Evolutionary conservation across 2,797 vertebrate genomes (phyloP).

Genomic region (Schizopygopsis pylzovi): DNA sequence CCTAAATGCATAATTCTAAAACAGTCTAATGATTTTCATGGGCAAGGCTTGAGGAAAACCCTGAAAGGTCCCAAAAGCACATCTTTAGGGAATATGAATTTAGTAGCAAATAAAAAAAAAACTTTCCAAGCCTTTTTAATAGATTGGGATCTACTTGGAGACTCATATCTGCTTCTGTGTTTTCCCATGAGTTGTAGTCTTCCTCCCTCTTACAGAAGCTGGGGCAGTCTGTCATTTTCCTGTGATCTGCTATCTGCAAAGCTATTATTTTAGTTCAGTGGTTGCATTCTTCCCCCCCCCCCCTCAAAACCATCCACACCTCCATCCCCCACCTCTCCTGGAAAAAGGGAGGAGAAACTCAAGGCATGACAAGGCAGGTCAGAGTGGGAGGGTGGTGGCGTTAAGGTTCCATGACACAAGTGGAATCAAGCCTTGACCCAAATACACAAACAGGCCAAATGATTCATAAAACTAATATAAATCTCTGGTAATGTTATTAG

Average conservation of each 20-base stretch:
- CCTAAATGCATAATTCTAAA: slow-evolving; percentile 8
- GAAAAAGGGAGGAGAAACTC: slow-evolving; percentile 21
- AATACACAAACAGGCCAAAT: not conserved
- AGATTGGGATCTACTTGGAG: not conserved
- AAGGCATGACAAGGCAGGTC: slow-evolving; percentile 26
- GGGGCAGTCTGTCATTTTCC: slow-evolving; percentile 26
- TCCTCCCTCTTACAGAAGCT: slow-evolving; percentile 34
- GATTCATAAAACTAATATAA: not conserved
- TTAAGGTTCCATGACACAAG: slow-evolving; percentile 59
- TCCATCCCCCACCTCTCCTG: slow-evolving; percentile 22
- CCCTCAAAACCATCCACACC: not conserved
- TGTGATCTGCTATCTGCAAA: slow-evolving; percentile 59
- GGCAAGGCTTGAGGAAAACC: not conserved
- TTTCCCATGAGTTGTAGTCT: slow-evolving; percentile 39
- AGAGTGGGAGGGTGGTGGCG: slow-evolving; percentile 48
- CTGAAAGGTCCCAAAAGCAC: not conserved
- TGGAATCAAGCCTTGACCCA: slow-evolving; percentile 39
- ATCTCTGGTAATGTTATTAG: not conserved
- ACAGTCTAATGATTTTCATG: not conserved
- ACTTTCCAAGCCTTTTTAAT: not conserved
- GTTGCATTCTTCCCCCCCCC: not conserved
- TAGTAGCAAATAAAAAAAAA: not conserved
- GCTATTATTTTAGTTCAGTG: slow-evolving; percentile 57
- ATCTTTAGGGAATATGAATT: not conserved
- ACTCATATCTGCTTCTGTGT: not conserved